Conservation (phyloP, 2,888 invertebrate species). For the Dioctria rufipes region DNA sequence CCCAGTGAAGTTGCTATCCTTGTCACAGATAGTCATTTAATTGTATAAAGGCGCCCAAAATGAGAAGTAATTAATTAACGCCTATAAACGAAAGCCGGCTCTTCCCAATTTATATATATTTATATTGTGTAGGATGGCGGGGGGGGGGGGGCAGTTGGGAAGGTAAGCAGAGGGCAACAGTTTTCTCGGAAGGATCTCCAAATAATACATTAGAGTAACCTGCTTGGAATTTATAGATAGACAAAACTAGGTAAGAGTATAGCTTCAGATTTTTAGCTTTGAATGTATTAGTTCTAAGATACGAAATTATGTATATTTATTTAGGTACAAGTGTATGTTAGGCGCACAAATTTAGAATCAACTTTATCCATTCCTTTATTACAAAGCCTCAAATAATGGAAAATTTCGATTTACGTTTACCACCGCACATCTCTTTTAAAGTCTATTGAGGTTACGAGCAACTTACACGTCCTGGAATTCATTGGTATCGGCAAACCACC, state of each 20-base stretch:
- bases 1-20: slow-evolving; percentile 16
- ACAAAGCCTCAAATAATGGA: slow-evolving; percentile 26
- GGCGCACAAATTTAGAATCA: too few relatives aligned
- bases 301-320: too few relatives aligned
- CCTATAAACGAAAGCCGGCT: slow-evolving; percentile 14
- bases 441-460: neutral
- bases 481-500: slow-evolving; percentile 31
- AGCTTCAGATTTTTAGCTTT: too few relatives aligned
- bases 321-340: neutral
- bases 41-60: too few relatives aligned
- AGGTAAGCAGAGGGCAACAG: slow-evolving; percentile 17
- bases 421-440: neutral
- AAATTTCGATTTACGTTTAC: neutral
- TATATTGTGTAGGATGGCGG: too few relatives aligned
- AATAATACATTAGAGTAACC: slow-evolving; percentile 43
- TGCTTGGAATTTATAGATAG: slow-evolving; percentile 20
- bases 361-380: too few relatives aligned
- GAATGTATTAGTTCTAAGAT: too few relatives aligned
- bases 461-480: slow-evolving; percentile 19
- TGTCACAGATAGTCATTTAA: slow-evolving; percentile 44
- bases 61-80: slow-evolving; percentile 53
- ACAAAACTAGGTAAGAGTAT: too few relatives aligned
- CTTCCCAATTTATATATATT: too few relatives aligned
- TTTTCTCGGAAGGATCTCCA: slow-evolving; percentile 31
- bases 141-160: too few relatives aligned